Conservation (phyloP, 1,140 invertebrate genomes). For the Drosophila busckii region DNA sequence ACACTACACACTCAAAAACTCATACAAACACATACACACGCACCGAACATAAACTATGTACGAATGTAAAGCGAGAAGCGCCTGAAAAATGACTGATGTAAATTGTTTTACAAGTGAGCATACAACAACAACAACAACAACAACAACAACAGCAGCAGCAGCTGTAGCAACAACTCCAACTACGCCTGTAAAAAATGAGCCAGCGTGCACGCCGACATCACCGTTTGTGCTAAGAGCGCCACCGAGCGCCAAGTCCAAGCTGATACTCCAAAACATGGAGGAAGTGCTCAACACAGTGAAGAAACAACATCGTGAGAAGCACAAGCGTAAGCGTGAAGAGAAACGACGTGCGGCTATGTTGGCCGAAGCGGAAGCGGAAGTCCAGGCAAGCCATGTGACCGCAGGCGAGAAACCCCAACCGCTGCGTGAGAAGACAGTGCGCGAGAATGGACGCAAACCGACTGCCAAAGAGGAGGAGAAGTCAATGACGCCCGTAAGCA, state of each 20-base stretch:
- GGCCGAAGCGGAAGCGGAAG: conserved; percentile 31
- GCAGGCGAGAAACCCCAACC: conserved; percentile 37
- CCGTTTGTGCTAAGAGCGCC: conserved; percentile 66
- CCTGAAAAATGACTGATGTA: conserved; percentile 68
- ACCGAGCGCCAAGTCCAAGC: conserved; percentile 67
- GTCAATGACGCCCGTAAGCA: neutral
- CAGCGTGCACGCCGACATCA: conserved; percentile 40
- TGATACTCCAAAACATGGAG: conserved; percentile 77
- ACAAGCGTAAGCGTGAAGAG: conserved; percentile 69
- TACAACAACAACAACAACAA: conserved; percentile 33
- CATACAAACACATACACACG: conserved; percentile 31
- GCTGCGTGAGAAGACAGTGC: conserved; percentile 55
- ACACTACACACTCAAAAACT: conserved; percentile 22
- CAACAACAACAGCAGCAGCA: conserved; percentile 6
- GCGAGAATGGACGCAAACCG: conserved; percentile 49
- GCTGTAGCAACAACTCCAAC: conserved; percentile 6
- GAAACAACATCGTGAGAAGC: conserved; percentile 74
- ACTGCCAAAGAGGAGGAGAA: conserved; percentile 34
- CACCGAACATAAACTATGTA: conserved; percentile 46
- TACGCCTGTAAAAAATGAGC: conserved; percentile 53
- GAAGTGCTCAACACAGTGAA: conserved; percentile 73
- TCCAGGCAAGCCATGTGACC: conserved; percentile 12
- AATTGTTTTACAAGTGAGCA: conserved; percentile 73
- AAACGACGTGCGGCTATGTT: conserved; percentile 57
- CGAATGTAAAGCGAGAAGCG: conserved; percentile 40